Base-by-base conservation (phyloP, 2,888 invertebrate genomes). In the Troglohyphantes excavatus region DNA sequence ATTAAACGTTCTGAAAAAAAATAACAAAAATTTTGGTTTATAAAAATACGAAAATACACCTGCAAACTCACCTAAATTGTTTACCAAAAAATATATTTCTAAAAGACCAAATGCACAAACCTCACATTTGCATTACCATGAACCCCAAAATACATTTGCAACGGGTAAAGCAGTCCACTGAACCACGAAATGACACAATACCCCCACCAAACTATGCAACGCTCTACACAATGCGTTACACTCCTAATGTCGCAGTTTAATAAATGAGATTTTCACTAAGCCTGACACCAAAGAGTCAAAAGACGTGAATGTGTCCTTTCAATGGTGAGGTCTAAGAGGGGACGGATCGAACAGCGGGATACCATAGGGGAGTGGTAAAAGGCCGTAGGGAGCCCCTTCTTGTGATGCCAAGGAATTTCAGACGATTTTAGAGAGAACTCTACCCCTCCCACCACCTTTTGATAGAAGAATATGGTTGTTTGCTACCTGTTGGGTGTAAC, bases 151-250 rank as follows among this genome's bases (percentile, higher is more conserved):
- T 39, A 13, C 39, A 39, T 13, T 11, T 39, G 0, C 26, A 39
- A 26, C 33, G n/a, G 59, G 13, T 2, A 13, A n/a, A 43, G 26
- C 29, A 73, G 53, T 9, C 19, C 39, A 63, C 33, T 73, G 79
- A 79, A 87, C 87, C 87, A 65, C 87, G 72, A 87, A 87, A 73
- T 72, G 79, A 33, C 70, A 79, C 79, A 87, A 87, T 78, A 29
- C 70, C 43, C 46, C 43, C 39, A 29, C n/a, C 70, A 46, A 39
- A 19, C 79, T 53, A 65, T 65, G 72, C 63, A 29, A 29, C 43
- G 29, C 27, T 27, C 21, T 27, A 87, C 87, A 87, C 87, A 79
- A 87, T 87, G 65, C 79, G 3, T 29, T 79, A 72, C 72, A 27
- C 59, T n/a, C 53, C 87, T 53, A 72, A 70, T 79, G 79, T 87